Evolutionary conservation across 2,888 invertebrate species (phyloP).

Genomic region (Athalia rosae): DNA sequence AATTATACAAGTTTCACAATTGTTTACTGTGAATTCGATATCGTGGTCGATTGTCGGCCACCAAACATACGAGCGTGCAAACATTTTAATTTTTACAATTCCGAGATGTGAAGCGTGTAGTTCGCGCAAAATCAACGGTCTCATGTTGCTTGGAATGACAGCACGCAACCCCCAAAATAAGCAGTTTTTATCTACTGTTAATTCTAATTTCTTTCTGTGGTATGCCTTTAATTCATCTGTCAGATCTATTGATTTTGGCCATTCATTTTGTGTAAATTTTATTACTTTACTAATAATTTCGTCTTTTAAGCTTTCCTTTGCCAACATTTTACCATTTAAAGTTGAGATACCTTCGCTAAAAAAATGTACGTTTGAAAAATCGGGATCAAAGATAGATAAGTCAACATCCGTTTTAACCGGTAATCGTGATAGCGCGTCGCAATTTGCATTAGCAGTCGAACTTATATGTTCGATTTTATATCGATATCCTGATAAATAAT

Average conservation of each 20-base stretch:
- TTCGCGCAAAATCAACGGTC: constrained; percentile 43
- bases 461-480: constrained; percentile 50
- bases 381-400: neutral
- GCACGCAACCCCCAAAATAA: constrained; percentile 50
- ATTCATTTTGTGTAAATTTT: neutral
- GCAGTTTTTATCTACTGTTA: constrained; percentile 47
- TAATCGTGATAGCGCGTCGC: constrained; percentile 48
- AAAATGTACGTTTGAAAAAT: neutral
- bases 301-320: constrained; percentile 29
- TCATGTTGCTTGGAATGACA: constrained; percentile 47
- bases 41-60: constrained; percentile 52
- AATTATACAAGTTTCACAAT: constrained; percentile 50
- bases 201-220: constrained; percentile 35
- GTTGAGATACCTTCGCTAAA: neutral
- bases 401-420: constrained; percentile 37
- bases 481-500: constrained; percentile 49
- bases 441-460: constrained; percentile 48
- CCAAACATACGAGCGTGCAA: constrained; percentile 54
- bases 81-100: constrained; percentile 54
- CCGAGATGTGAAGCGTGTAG: constrained; percentile 52
- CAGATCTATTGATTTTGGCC: constrained; percentile 6
- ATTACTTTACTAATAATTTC: constrained; percentile 10
- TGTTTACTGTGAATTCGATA: constrained; percentile 50
- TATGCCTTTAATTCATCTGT: constrained; percentile 21
- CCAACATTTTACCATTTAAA: neutral